Evolutionary conservation across 2,888 invertebrate genomes (phyloP), one percentile per base, ranked within the genome.

Genomic region (Volucella bombylans): DNA sequence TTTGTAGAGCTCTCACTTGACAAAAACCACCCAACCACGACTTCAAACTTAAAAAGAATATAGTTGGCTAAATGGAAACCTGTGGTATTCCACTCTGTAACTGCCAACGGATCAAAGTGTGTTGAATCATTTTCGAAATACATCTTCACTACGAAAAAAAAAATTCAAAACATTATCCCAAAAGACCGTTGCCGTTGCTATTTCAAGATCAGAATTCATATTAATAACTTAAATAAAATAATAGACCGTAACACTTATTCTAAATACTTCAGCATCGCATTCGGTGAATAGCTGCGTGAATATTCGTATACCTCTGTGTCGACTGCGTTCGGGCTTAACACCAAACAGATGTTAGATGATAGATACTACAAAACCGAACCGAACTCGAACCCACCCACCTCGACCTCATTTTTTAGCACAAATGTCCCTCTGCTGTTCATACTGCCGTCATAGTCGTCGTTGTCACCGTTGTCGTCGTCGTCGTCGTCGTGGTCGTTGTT

Each of bases 231-330:
- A 57, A 65, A 65, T 74, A 50, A 57, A 14, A 55, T 55, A 74
- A 74, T 74, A 50, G 55, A 55, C 73, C 38, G 64, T 64, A 41
- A 64, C 41, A 64, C 49, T 55, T 45, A 57, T 49, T 15, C 38
- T 23, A 47, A 38, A 54, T 14, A 54, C 54, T 18, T 14, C 23
- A 72, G 55, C 39, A 14, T 45, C 52, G 38, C 54, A 39, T 23
- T 41, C 12, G 12, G 18, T 39, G 72, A 72, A 72, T 79, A 61
- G 73, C 10, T 59, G 47, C 55, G 62, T 71, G 77, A 57, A 82
- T 73, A 43, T 68, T 64, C 59, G 62, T 31, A 57, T 50, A 8
- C n/a, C 18, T 41, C 54, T 39, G 59, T 12, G 15, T 45, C 64
- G 50, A 76, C 68, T 57, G 43, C 31, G 59, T 64, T 55, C 65